These are phyloP conservation scores for Oreochromis aureus DNA, from an alignment of 2,113 vertebrate genomes.

Conservation along the genomic window DNA sequence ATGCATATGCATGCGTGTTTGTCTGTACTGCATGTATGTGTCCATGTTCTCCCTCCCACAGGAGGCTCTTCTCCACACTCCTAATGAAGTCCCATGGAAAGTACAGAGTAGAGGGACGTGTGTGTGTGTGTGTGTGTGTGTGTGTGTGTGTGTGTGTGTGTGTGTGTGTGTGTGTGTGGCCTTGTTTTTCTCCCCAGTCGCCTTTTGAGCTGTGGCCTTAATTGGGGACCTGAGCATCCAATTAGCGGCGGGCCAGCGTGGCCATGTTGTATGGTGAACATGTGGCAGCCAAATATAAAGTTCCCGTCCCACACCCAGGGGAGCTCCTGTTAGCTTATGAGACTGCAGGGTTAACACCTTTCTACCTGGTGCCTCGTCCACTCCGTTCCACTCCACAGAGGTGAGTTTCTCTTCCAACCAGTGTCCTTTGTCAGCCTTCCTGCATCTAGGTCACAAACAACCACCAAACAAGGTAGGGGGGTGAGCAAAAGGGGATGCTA, in stretches of 20 bases:
- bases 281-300: slow-evolving; percentile 53
- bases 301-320: background rate
- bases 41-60: slow-evolving; percentile 35
- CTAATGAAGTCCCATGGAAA: slow-evolving; percentile 50
- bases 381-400: slow-evolving; percentile 9
- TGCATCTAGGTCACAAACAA: slow-evolving; percentile 70
- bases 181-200: slow-evolving; percentile 62
- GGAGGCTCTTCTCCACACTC: slow-evolving; percentile 55
- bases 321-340: slow-evolving; percentile 1
- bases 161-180: rapidly evolving
- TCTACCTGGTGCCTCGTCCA: background rate
- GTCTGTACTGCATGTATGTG: background rate
- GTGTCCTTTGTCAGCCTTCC: slow-evolving; percentile 48
- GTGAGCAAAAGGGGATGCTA: background rate
- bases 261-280: slow-evolving; percentile 73
- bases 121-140: background rate
- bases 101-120: background rate
- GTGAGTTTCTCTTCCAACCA: background rate
- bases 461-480: background rate
- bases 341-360: slow-evolving; percentile 23
- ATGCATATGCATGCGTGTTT: background rate
- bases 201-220: slow-evolving; percentile 80
- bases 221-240: slow-evolving; percentile 85
- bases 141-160: background rate
- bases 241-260: slow-evolving; percentile 73